Base-by-base conservation (phyloP, 1,140 invertebrate species). In the Lasioglossum baleicum region DNA sequence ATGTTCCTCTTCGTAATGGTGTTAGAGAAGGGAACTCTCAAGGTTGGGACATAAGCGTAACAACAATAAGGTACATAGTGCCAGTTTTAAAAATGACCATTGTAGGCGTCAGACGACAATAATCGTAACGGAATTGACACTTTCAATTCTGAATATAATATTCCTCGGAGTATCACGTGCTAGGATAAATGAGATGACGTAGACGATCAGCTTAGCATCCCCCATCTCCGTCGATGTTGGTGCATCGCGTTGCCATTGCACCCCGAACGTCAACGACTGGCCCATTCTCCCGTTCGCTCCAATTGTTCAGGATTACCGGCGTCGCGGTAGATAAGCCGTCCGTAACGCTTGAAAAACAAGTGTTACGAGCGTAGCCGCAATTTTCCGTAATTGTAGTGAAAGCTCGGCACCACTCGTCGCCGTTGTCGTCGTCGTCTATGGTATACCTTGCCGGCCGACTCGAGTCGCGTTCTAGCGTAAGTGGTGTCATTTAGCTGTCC, bases 351-450 rank as follows among this genome's bases (percentile, higher is more conserved):
- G 85, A 84, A 83, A 89, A 87, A 89, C 88, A 88, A 90, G 83
- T 90, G 89, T 91, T 91, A 90, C 89, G 86, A 88, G 82, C 87
- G 75, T 84, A 78, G 82, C 20, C 71, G 88, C 89, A 92, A 92
- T 92, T 92, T 92, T 84, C 88, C 91, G 87, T 91, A 92, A 92
- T 91, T 91, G 90, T 90, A 89, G 91, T 89, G 90, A 92, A 92
- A 92, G 90, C 90, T 88, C 81, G 79, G 80, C 75, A 70, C 81
- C 77, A 80, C 79, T 68, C 83, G 77, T 75, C 83, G 76, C 82
- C 84, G 75, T 26, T 22, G 53, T n/a, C 53, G 42, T n/a, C 51
- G 42, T 58, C 48, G 60, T 42, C 44, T 78, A 85, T 75, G 68
- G 80, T 81, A 35, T 48, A 81, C 67, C 67, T 85, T 63, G 76